Evolutionary conservation across 2,888 invertebrate genomes (phyloP).

Genomic region (Phlogophora meticulosa): DNA sequence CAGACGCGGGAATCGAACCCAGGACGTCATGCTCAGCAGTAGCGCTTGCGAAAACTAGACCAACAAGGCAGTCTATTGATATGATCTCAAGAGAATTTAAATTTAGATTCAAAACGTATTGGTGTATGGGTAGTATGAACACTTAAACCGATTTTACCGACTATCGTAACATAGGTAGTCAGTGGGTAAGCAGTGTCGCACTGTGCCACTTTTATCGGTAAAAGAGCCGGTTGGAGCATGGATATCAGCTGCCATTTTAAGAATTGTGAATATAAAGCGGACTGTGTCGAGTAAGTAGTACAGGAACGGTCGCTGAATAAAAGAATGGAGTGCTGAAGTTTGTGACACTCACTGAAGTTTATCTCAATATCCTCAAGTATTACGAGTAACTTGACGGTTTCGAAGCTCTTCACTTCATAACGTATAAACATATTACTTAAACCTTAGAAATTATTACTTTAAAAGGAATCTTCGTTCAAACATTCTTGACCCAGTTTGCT

Average conservation of each 20-base stretch:
- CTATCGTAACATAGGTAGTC: no score
- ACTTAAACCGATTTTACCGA: no score
- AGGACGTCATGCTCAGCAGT: no score
- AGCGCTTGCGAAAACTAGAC: no score
- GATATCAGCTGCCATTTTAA: slow-evolving; percentile 11
- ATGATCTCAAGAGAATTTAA: neutral
- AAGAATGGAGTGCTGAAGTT: slow-evolving; percentile 15
- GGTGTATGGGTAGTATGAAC: no score
- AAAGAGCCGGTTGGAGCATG: neutral
- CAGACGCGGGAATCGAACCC: no score
- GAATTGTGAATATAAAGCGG: slow-evolving; percentile 10
- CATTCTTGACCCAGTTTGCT: slow-evolving; percentile 9
- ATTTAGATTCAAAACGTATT: neutral
- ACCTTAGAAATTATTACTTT: slow-evolving; percentile 4
- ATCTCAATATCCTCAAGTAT: neutral
- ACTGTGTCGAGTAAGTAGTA: neutral
- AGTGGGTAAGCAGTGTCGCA: neutral
- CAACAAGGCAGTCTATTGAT: no score
- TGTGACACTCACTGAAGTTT: slow-evolving; percentile 16
- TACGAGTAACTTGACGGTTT: slow-evolving; percentile 18
- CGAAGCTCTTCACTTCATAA: neutral
- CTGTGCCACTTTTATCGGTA: neutral
- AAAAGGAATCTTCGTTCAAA: slow-evolving; percentile 8
- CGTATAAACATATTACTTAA: slow-evolving; percentile 1
- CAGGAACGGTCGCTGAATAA: slow-evolving; percentile 9